Conservation (phyloP, 2,797 vertebrate genomes). For the Oreonectes daqikongensis region DNA sequence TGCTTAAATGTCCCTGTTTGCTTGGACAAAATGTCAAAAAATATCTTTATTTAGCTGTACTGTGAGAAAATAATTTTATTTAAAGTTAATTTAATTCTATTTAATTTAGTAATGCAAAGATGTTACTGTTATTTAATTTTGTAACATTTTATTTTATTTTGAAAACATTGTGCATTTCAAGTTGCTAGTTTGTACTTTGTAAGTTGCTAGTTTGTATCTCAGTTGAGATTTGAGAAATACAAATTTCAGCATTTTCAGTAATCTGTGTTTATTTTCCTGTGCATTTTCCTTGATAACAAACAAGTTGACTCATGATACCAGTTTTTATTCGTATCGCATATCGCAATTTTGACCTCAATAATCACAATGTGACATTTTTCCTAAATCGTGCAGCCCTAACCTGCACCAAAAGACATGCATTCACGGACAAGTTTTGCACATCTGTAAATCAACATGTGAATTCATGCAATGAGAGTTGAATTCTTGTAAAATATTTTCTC, state of each 20-base stretch:
- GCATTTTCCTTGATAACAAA: background rate
- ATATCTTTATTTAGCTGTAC: background rate
- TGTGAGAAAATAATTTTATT: too few species aligned
- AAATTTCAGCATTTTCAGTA: background rate
- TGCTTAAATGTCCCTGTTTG: background rate
- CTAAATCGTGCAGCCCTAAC: background rate
- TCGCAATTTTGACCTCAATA: background rate
- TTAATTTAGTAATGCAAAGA: constrained; percentile 6
- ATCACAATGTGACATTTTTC: background rate
- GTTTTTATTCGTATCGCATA: background rate
- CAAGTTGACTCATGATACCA: too few species aligned
- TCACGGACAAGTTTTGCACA: too few species aligned
- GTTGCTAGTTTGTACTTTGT: too few species aligned
- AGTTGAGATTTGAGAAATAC: constrained; percentile 11
- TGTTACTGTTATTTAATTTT: constrained; percentile 8
- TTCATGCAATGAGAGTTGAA: too few species aligned
- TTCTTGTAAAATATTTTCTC: too few species aligned
- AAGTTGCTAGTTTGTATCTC: background rate
- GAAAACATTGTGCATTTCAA: background rate
- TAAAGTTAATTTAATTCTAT: too few species aligned
- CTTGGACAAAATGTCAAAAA: background rate
- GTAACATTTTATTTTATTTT: background rate
- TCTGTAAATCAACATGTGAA: too few species aligned
- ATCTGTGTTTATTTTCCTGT: background rate
- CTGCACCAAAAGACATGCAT: too few species aligned